Evolutionary conservation across 1,140 invertebrate species (phyloP).

Genomic region (Trialeurodes vaporariorum): DNA sequence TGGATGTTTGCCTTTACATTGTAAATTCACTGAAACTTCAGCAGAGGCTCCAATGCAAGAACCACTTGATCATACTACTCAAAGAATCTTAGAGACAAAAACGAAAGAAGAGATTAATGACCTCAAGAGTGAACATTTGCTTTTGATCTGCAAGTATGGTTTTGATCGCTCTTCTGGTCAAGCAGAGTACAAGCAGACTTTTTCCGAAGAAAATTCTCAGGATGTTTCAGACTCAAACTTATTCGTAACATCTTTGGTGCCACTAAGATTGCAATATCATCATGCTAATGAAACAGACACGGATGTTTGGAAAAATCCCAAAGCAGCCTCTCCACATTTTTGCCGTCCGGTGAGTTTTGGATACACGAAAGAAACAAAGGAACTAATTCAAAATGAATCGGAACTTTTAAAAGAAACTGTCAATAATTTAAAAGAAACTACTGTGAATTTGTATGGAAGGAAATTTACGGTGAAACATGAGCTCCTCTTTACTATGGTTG

Average conservation of each 20-base stretch:
- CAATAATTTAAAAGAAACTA: no score
- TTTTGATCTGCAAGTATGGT: conserved; percentile 5
- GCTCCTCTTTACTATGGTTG: no score
- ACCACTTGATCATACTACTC: conserved; percentile 6
- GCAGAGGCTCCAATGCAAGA: neutral
- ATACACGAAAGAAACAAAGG: conserved; percentile 5
- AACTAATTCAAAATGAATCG: no score
- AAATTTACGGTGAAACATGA: no score
- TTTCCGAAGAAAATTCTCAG: neutral
- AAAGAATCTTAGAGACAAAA: neutral
- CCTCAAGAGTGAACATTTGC: no score
- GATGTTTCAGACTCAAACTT: neutral
- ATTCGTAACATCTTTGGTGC: conserved; percentile 4
- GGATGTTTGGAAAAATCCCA: conserved; percentile 4
- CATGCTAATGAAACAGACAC: neutral
- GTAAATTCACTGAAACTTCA: neutral
- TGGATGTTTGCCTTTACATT: conserved; percentile 8
- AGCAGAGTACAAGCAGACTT: conserved; percentile 1
- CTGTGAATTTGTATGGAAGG: no score
- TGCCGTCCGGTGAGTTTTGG: conserved; percentile 7
- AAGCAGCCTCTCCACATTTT: conserved; percentile 5
- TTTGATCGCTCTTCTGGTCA: conserved; percentile 5
- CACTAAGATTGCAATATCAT: neutral
- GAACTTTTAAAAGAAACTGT: no score
- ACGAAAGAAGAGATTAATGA: no score